Evolutionary conservation across 2,797 vertebrate genomes (phyloP), one percentile per base, ranked within the genome.

Genomic region (Mycteria americana): DNA sequence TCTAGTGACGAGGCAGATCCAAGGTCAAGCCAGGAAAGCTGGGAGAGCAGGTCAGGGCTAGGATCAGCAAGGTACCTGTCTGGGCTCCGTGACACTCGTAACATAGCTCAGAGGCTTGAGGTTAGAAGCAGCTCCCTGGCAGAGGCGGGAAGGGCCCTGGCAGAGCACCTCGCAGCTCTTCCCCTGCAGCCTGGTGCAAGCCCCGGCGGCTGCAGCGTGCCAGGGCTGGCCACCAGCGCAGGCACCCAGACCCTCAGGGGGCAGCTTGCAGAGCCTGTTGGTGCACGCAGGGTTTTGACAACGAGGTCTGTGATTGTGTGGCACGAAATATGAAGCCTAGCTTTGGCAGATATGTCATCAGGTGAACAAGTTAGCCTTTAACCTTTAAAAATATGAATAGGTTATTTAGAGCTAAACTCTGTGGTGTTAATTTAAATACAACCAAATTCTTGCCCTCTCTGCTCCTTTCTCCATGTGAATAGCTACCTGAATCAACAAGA

Each of bases 131-230:
- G 15, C 19, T 45, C 27, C 8, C 15, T 68, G 11, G 41, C 19
- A 50, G 64, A 57, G 27, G 41, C 0, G 5, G 51, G 25, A 54
- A 43, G 28, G 25, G 24, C 63, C 28, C 45, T 33, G 50, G 28
- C 1, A 1, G 63, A 46, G 33, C 18, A 63, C 30, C 37, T 51
- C 1, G 1, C 14, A 45, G 69, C 28, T 64, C 24, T 35, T 41
- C 0, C 16, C 28, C 21, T 0, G 0, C 46, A 48, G 43, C n/a
- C 56, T 21, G 31, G 19, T 33, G 56, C 43, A 23, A 31, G 68
- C 8, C 13, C 11, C 3, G 0, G 8, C 1, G 4, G 39, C 30
- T 41, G 51, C 45, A 17, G 41, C 1, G 0, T 31, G 35, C 23
- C 35, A 10, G 28, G 37, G 16, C 50, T 43, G 27, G 46, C 25